Evolutionary conservation across 2,113 vertebrate genomes (phyloP), one percentile per base, ranked within the genome.

Genomic region (Megatriorchis doriae): DNA sequence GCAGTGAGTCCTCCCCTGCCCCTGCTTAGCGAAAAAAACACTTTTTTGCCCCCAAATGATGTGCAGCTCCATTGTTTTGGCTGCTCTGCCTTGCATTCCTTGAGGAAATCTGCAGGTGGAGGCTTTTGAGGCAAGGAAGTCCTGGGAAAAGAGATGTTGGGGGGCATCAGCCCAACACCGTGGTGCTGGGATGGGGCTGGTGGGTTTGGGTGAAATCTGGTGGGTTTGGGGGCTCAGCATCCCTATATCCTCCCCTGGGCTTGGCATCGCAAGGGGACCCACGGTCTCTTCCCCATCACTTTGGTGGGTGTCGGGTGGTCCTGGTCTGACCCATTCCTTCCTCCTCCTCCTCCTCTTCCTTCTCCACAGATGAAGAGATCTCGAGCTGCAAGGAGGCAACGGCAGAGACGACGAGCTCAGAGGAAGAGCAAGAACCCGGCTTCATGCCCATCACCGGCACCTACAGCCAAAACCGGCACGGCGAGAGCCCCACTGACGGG

Each of bases 371-470:
- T 68, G 99, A 99, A 22, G 99, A 99, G 95, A 98, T 98, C 66
- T 97, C 98, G 0, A 98, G 99, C 95, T 99, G 99, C 81, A 99
- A 99, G 86, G 99, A 99, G 90, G 98, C 98, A 55, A 97, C 98
- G 0, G 98, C 98, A 1, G 99, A 99, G 98, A 99, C 98, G 0
- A 99, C 99, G 63, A 99, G 99, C 97, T 99, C 99, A 0, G 99
- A 99, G 95, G 99, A 99, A 72, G 99, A 99, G 97, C 99, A 99
- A 68, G 99, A 99, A 87, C 93, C 98, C 0, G 78, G 97, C 7
- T 99, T 99, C 97, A 96, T 99, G 56, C 95, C 98, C 1, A 98
- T 98, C 43, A 43, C 98, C 0, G 97, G 98, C 74, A 94, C 98
- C 36, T 99, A 98, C 0, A 94, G 98, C 14, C 98, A 98, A 48